Base-by-base conservation (phyloP, 2,113 vertebrate species). In the Tragulus kanchil region DNA sequence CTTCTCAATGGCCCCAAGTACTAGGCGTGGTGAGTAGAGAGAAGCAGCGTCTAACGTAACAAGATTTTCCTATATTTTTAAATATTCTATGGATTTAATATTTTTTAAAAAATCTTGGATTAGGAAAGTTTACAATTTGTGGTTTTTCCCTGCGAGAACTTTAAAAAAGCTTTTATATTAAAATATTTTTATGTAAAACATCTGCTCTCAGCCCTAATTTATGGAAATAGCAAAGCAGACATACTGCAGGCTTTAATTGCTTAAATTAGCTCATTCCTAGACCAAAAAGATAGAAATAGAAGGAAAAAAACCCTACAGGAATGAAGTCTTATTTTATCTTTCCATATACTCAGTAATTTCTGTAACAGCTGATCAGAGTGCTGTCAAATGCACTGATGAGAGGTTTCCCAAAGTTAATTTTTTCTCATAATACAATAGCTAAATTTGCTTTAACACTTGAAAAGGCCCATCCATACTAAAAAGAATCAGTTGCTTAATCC, bases 401-500 rank as follows among this genome's bases (percentile, higher is more conserved):
- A 98, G 98, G 97, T 97, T 98, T 98, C 97, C 98, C 97, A 98
- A 97, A 99, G 98, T 98, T 98, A 98, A 98, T 98, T 99, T 98
- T 98, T 99, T 77, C 96, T 98, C 95, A 0, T 98, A 98, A 98
- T 98, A 98, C 98, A 98, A 98, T 98, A 98, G 98, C 97, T 97
- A 98, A 98, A 99, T 99, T 98, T 99, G 97, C 98, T 98, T 98
- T 99, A 98, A 98, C 98, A 98, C 98, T 99, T 98, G 98, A 99
- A 98, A 99, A 98, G 98, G 88, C 96, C 98, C 98, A 98, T 99
- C 98, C 98, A 98, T 98, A 98, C 98, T 98, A 99, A 99, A 98
- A 96, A 98, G 98, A 98, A 99, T 98, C 98, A 99, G 98, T 99
- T 99, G 98, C 98, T 98, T 99, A 99, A 99, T 99, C 99, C 98